Evolutionary conservation across 2,888 invertebrate genomes (phyloP).

Genomic region (Parelbella ahira): DNA sequence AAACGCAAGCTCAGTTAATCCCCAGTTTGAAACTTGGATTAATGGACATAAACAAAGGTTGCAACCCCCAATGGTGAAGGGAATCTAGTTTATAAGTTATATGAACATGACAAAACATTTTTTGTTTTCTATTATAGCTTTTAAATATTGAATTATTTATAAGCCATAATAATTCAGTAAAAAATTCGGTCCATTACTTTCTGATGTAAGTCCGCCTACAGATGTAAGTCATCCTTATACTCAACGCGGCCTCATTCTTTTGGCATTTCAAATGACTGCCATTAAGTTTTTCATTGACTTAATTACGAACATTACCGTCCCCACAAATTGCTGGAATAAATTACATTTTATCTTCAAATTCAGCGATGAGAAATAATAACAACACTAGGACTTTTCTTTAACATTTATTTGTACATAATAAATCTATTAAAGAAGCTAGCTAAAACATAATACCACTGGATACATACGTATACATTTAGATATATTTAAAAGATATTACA

Average conservation of each 20-base stretch:
- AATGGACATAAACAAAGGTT: no score
- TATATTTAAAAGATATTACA: conserved; percentile 17
- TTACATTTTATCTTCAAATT: conserved; percentile 14
- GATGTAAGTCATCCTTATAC: conserved; percentile 19
- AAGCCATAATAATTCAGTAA: no score
- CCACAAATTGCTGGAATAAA: conserved; percentile 20
- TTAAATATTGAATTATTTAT: no score
- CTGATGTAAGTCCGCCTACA: no score
- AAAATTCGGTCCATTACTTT: no score
- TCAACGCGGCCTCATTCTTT: conserved; percentile 21
- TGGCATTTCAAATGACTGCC: conserved; percentile 17
- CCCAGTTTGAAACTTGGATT: no score
- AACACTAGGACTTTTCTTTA: conserved; percentile 42
- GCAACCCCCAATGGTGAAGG: no score
- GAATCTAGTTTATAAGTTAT: no score
- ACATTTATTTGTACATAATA: conserved; percentile 68
- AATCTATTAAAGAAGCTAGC: conserved; percentile 60
- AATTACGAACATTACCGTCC: conserved; percentile 25
- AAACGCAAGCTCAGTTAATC: no score
- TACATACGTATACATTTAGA: conserved; percentile 16
- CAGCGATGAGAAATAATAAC: conserved; percentile 35
- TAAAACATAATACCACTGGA: conserved; percentile 46
- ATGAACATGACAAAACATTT: no score
- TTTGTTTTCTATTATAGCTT: no score
- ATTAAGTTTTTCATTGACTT: conserved; percentile 27